Conservation (phyloP, 2,113 vertebrate genomes). For the Ranitomeya imitator region DNA sequence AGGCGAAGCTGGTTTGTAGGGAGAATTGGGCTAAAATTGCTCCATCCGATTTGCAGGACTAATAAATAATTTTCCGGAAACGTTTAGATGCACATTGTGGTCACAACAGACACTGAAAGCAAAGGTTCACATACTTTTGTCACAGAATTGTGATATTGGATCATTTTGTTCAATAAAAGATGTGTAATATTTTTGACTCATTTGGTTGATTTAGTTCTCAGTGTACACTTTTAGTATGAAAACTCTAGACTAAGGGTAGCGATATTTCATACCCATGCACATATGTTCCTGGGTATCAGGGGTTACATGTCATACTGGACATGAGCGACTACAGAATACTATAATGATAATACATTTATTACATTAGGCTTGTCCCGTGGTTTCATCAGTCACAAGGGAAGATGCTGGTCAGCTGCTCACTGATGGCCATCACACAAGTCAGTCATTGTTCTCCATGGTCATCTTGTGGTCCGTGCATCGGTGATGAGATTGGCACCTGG, state of each 20-base stretch:
- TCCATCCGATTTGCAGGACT: too few species aligned
- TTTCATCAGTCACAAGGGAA: constrained; percentile 24
- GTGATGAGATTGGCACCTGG: background rate
- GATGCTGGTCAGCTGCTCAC: background rate
- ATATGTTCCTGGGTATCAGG: background rate
- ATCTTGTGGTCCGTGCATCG: background rate
- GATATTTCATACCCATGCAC: background rate
- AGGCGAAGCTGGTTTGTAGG: too few species aligned
- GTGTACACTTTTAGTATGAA: too few species aligned
- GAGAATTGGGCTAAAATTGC: too few species aligned
- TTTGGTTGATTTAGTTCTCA: too few species aligned
- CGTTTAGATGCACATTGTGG: too few species aligned
- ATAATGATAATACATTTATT: background rate
- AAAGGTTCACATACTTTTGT: too few species aligned
- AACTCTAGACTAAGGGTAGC: background rate
- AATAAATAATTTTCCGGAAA: too few species aligned
- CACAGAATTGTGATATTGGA: too few species aligned
- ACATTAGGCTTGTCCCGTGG: constrained; percentile 12
- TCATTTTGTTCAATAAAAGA: too few species aligned
- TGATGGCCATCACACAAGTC: background rate
- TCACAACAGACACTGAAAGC: too few species aligned
- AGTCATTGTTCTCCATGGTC: constrained; percentile 9
- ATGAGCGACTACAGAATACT: background rate
- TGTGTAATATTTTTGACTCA: too few species aligned
- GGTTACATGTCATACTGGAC: background rate